A percentile compares a stretch with the other conserved stretches of the same genome.
Conservation (phyloP, 2,113 vertebrate genomes). For the Cairina moschata region DNA sequence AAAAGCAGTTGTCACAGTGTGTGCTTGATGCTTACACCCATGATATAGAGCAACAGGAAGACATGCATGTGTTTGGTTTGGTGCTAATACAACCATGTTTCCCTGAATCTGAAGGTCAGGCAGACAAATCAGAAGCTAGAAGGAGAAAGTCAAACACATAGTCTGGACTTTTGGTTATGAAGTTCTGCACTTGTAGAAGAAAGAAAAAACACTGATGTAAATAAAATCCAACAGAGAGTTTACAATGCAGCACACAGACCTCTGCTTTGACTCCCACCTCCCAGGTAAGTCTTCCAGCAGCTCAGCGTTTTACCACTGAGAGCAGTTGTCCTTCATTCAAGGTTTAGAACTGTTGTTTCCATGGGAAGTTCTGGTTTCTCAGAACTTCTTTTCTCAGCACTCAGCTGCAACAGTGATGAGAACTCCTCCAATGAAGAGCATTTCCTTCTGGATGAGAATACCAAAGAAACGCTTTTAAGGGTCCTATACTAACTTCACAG, state of each 20-base stretch:
- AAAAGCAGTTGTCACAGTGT: background rate
- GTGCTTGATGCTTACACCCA: background rate
- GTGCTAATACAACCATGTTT: background rate
- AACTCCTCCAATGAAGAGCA: background rate
- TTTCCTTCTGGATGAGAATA: background rate
- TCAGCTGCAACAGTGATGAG: background rate
- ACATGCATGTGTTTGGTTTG: background rate
- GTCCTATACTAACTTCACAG: rapidly evolving
- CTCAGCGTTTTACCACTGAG: background rate
- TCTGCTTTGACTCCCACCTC: background rate
- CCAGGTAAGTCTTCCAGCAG: background rate
- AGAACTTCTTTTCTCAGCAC: background rate
- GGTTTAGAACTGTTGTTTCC: background rate
- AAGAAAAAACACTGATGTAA: background rate
- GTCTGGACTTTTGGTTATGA: background rate
- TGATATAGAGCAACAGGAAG: background rate
- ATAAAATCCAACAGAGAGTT: background rate
- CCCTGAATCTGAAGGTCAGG: background rate
- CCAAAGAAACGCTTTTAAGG: background rate
- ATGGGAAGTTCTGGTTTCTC: background rate
- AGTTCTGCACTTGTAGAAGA: background rate
- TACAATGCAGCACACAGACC: background rate
- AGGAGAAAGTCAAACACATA: background rate
- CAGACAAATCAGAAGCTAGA: background rate
- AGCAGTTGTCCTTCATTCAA: background rate